Evolutionary conservation across 2,888 invertebrate genomes (phyloP), one percentile per base, ranked within the genome.

Genomic region (Xestia xanthographa): DNA sequence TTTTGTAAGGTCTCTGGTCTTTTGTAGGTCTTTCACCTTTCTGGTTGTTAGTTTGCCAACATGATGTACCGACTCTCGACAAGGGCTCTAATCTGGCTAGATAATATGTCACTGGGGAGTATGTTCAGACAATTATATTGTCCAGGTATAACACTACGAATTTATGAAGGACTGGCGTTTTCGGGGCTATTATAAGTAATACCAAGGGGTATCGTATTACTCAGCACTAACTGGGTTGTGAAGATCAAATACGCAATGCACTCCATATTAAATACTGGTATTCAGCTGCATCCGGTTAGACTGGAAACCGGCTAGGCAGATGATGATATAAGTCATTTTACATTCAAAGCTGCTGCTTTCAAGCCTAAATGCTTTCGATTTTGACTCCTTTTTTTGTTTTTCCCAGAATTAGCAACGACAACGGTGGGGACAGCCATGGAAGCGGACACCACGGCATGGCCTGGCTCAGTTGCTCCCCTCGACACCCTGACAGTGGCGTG

Each of bases 371-470:
- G 0, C 3, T 12, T n/a, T 53, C 4, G 1, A 26, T 26, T 26
- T n/a, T 12, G 6, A 26, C 6, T 1, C 6, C 22, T 50, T 22
- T 26, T 20, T 41, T 43, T 58, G 58, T 86, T 88, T 56, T 85
- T 85, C 83, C 5, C 93, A 96, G 96, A 95, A 85, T 73, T 94
- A 87, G 90, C 93, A 65, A 91, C 92, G 38, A 94, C 93, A n/a
- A 90, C 97, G 93, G 93, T 97, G 92, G 97, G 93, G 0, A 91
- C 93, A 58, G 93, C 93, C 20, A 92, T 92, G 50, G 95, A 95
- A 75, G 87, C 91, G 5, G 94, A 94, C 72, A 90, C 92, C 26
- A 93, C 93, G 20, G 87, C 91, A 77, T 95, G 95, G 95, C 93
- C 95, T 14, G 92, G 91, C 34, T 92, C 94, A 56, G 92, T 94